These are phyloP conservation scores for Lepeophtheirus nordmannii DNA, from an alignment of 2,888 invertebrate species.

Conservation along the genomic window DNA sequence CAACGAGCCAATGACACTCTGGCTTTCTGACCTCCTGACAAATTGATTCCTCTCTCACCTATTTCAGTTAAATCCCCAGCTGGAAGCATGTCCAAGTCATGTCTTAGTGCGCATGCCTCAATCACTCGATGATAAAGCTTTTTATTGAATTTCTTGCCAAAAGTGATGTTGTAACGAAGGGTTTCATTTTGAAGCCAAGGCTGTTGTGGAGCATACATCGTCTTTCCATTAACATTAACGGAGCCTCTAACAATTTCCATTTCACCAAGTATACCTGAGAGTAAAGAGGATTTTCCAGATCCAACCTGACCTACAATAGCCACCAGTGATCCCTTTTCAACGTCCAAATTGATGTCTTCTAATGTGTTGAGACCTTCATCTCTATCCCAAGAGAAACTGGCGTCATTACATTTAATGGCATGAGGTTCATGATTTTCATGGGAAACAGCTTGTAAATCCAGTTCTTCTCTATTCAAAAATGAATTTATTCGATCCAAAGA, in stretches of 20 bases:
- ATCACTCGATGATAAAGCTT: constrained; percentile 60
- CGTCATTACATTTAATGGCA: constrained; percentile 69
- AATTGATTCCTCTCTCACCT: constrained; percentile 83
- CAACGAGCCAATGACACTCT: constrained; percentile 79
- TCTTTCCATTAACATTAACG: constrained; percentile 37
- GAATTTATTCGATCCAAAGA: constrained; percentile 42
- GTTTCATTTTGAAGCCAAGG: constrained; percentile 98
- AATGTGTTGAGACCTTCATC: constrained; percentile 46
- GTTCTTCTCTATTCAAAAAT: constrained; percentile 42
- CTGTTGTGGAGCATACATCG: constrained; percentile 80
- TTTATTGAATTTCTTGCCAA: constrained; percentile 58
- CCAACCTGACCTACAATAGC: constrained; percentile 80
- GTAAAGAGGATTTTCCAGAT: constrained; percentile 70
- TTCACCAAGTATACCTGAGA: constrained; percentile 50
- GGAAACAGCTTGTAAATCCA: constrained; percentile 37
- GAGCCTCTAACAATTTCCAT: constrained; percentile 33
- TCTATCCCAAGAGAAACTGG: constrained; percentile 69
- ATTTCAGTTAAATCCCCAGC: constrained; percentile 94
- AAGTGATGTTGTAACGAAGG: constrained; percentile 76
- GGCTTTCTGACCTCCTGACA: constrained; percentile 85
- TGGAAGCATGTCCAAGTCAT: constrained; percentile 81
- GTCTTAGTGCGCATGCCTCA: constrained; percentile 72
- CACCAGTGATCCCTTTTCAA: constrained; percentile 53
- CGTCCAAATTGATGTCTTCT: constrained; percentile 55
- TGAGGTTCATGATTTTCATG: constrained; percentile 36